Conservation (phyloP, 2,113 vertebrate genomes). For the Tragelaphus strepsiceros region DNA sequence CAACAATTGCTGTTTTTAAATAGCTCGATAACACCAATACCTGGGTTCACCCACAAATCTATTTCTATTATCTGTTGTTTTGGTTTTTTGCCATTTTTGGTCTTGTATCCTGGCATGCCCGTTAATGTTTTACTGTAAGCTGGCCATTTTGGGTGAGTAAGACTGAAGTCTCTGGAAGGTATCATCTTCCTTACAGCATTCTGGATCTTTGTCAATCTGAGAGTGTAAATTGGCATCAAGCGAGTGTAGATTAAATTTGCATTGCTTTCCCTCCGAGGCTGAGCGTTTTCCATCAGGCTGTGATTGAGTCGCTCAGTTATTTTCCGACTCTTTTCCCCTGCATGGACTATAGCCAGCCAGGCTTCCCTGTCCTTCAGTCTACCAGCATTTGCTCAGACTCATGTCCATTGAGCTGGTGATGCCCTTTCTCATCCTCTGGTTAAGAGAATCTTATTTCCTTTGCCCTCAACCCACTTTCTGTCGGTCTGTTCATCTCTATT, state of each 20-base stretch:
- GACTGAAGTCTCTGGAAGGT: background rate
- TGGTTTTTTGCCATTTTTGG: background rate
- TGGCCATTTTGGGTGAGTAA: background rate
- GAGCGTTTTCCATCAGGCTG: background rate
- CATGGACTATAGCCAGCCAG: background rate
- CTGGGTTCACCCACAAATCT: background rate
- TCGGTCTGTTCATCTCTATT: background rate
- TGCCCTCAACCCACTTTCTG: background rate
- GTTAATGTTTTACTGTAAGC: background rate
- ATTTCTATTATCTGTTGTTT: background rate
- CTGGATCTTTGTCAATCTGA: background rate
- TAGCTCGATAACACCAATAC: background rate
- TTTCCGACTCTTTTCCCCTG: background rate
- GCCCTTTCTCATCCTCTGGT: background rate
- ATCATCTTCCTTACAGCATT: background rate
- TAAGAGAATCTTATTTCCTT: background rate
- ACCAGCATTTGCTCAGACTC: background rate
- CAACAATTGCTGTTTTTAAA: background rate
- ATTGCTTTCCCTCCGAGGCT: fast-evolving
- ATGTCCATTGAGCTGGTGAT: background rate
- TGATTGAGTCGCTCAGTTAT: background rate
- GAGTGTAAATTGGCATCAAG: background rate
- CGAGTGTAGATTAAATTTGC: too few relatives aligned
- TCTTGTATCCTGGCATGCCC: background rate
- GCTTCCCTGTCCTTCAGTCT: background rate